phyloP scores from a whole-genome alignment of 2,113 vertebrate genomes.

The Panthera tigris region DNA sequence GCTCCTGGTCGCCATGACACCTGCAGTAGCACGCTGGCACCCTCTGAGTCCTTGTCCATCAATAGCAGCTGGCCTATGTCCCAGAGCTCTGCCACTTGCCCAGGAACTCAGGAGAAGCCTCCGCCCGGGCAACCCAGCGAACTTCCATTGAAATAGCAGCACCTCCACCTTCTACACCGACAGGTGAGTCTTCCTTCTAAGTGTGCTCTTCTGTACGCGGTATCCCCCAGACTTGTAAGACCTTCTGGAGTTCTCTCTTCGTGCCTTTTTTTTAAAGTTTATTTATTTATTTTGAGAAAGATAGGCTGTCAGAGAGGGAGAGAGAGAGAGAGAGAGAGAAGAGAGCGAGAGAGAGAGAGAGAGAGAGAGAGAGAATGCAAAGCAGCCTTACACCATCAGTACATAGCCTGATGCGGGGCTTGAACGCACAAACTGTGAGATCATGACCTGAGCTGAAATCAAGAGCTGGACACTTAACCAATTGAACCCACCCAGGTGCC shows the following conservation, averaged over 20 bases:
- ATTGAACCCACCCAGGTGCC: too few relatives aligned
- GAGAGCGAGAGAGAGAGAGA: too few relatives aligned
- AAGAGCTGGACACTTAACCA: too few relatives aligned
- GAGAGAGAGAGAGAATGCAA: too few relatives aligned
- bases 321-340: too few relatives aligned
- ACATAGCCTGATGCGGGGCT: too few relatives aligned
- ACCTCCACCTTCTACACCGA: background rate
- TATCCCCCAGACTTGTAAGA: accelerated
- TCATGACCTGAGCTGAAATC: too few relatives aligned
- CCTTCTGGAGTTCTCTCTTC: background rate
- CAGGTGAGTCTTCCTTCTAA: accelerated
- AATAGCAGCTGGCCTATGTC: accelerated
- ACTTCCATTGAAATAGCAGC: accelerated
- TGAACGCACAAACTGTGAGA: too few relatives aligned
- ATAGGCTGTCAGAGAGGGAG: too few relatives aligned
- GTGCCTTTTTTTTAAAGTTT: background rate
- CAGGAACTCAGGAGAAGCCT: background rate
- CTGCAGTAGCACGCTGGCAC: accelerated
- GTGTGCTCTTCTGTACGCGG: accelerated
- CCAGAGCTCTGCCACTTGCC: background rate
- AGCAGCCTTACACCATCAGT: too few relatives aligned
- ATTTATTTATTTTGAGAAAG: too few relatives aligned
- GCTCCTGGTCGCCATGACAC: background rate
- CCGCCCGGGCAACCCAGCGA: background rate
- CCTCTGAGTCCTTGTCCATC: accelerated